Percentiles rank a stretch among this genome's conserved stretches.
These are phyloP conservation scores for Alouatta palliata DNA, from an alignment of 2,113 vertebrate genomes.

Conservation along the genomic window DNA sequence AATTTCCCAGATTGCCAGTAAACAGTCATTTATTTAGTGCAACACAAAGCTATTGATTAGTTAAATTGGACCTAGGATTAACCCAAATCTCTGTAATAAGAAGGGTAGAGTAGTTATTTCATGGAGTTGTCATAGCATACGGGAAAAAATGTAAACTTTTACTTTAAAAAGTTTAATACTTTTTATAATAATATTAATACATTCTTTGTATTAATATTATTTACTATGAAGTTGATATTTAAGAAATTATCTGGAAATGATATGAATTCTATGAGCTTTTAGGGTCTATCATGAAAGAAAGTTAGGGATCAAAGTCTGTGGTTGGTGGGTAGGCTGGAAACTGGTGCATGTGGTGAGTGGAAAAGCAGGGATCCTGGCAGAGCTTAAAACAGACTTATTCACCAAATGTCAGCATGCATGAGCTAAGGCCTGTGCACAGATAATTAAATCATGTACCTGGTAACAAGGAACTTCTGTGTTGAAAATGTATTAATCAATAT, in stretches of 20 bases:
- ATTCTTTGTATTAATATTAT: neutral
- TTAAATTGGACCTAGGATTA: neutral
- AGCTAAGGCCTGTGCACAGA: neutral
- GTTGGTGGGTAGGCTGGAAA: neutral
- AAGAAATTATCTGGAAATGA: neutral
- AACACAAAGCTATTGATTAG: neutral
- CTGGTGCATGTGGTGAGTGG: rapidly evolving
- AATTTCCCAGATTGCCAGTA: neutral
- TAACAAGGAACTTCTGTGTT: neutral
- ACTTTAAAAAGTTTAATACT: neutral
- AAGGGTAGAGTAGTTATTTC: neutral
- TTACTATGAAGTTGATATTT: neutral
- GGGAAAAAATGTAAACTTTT: neutral
- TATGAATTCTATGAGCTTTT: neutral
- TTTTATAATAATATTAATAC: too few relatives aligned
- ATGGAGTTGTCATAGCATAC: neutral
- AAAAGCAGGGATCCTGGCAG: neutral
- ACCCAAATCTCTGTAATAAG: neutral
- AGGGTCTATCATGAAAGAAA: neutral
- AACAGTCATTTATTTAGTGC: neutral
- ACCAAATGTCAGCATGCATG: too few relatives aligned
- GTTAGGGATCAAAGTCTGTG: neutral
- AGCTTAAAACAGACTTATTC: neutral
- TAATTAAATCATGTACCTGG: neutral
- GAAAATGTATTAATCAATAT: constrained; percentile 53